Evolutionary conservation across 2,888 invertebrate genomes (phyloP), one percentile per base, ranked within the genome.

Genomic region (Dione vanillae): DNA sequence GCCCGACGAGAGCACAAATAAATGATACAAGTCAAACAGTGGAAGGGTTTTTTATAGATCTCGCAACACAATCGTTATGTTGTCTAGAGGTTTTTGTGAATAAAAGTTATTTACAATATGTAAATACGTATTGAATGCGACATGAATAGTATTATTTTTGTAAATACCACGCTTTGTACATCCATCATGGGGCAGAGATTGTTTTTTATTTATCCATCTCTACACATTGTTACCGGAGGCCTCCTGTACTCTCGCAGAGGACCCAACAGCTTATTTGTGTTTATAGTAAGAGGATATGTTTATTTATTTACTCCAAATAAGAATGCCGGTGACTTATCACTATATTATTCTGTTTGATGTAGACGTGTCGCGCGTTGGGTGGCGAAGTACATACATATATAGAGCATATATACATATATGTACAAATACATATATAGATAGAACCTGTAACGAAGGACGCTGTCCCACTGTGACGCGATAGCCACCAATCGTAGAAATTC

Each of bases 41-140:
- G 8, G 27, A 3, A 41, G 19, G 51, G 49, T 61, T 67, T 66
- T 58, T 67, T 67, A 59, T 67, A 67, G 67, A 61, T 61, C 16
- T 61, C 16, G n/a, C 40, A 51, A 67, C 51, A 67, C 67, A 67
- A 67, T 67, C 67, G 37, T 45, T 12, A 10, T 9, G 43, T 20
- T 43, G 43, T 43, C 20, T 43, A 61, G 5, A 61, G 43, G n/a
- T 43, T 20, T 27, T 16, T 61, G 40, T 20, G 19, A n/a, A n/a
- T n/a, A n/a, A n/a, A 61, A 61, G 27, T 27, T 43, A 11, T 43
- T 61, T 27, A n/a, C n/a, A n/a, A 43, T 43, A 61, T 61, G 59
- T 43, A 61, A 61, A 61, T 61, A n/a, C 41, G 3, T 61, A 43
- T 61, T 61, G 43, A 61, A 61, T 61, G 59, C 41, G 43, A 43